Evolutionary conservation across 2,888 invertebrate genomes (phyloP).

Genomic region (Xestia ashworthii): DNA sequence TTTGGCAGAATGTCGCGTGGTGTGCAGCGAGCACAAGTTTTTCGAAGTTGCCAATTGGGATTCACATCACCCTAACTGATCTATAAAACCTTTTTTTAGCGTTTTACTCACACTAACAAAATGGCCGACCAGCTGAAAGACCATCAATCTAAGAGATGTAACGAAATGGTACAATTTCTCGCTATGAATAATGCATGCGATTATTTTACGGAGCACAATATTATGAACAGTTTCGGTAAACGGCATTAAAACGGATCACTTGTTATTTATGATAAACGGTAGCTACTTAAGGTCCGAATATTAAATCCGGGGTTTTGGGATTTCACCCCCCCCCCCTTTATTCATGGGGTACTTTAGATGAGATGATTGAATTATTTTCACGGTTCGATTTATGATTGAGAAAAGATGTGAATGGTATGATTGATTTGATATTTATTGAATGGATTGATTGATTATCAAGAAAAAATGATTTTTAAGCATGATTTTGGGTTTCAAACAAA

Average conservation of each 20-base stretch:
- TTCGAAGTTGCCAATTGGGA: no score
- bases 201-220: conserved; percentile 67
- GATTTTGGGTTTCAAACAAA: not conserved
- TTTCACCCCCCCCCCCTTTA: conserved; percentile 27
- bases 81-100: no score
- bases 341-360: conserved; percentile 24
- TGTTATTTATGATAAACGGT: conserved; percentile 62
- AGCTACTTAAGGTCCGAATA: conserved; percentile 47
- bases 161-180: conserved; percentile 55
- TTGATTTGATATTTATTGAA: conserved; percentile 15
- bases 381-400: not conserved
- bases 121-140: conserved; percentile 21
- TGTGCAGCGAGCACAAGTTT: no score
- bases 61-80: no score
- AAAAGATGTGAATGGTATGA: conserved; percentile 1
- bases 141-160: conserved; percentile 50
- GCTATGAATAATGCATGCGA: conserved; percentile 70
- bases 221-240: conserved; percentile 56
- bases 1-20: no score
- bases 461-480: not conserved
- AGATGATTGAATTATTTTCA: conserved; percentile 12
- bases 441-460: not conserved
- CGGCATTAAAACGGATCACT: conserved; percentile 61
- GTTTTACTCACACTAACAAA: not conserved
- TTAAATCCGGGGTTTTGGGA: conserved; percentile 41